Base-by-base conservation (phyloP, 2,797 vertebrate genomes). In the Scomberomorus guttatus region DNA sequence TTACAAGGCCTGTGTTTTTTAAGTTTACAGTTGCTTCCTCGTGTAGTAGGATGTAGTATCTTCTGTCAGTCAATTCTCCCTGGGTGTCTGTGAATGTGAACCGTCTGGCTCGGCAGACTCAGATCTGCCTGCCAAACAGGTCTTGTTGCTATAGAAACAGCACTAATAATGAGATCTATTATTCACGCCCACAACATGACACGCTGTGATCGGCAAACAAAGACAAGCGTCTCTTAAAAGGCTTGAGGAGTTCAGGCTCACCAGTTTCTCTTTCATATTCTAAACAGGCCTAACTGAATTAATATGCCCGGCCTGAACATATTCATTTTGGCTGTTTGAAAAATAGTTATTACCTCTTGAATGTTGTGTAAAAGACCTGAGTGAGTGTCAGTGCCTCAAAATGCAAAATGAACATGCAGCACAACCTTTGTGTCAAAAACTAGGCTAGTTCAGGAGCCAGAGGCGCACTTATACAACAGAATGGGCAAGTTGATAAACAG, bases 91-190 rank as follows among this genome's bases (percentile, higher is more conserved):
- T 42, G 56, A 81, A 85, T 51, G 42, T 76, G 67, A 83, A 85
- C 80, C 52, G 65, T 70, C 46, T 39, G 46, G 68, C 83, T 80
- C 48, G 3, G 37, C 46, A 11, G 68, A 80, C 72, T 81, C 80
- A 29, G 70, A 89, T 83, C 67, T 70, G 77, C 75, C 83, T 72
- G 73, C 64, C 64, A 87, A 90, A 90, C 77, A 81, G 8, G 11
- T 79, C 44, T 29, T 80, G 94, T 94, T 93, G 88, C 93, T 74
- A 95, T 93, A 87, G 94, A 80, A 93, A 95, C 94, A 44, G 83
- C 46, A 51, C 75, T 80, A 81, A 87, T 92, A 92, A 93, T 85
- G 82, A 87, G 77, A 65, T 78, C 75, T 79, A 80, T 89, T 90
- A 90, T 91, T 90, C 84, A 84, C 79, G 71, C 52, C 72, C 68